Evolutionary conservation across 2,797 vertebrate genomes (phyloP).

Genomic region (Nyctalus aviator): DNA sequence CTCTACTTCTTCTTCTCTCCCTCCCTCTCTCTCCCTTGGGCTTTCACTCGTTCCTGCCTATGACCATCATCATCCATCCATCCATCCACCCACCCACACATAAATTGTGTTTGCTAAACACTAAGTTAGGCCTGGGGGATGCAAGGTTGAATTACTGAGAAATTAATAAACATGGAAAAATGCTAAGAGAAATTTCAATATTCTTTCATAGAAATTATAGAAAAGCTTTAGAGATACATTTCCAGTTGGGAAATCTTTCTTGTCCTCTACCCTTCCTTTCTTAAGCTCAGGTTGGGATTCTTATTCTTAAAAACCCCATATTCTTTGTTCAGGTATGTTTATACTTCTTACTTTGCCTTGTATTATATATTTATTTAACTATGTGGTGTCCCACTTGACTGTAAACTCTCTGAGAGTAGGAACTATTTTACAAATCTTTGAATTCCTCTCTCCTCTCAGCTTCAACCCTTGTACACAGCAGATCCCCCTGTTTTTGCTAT

Average conservation of each 20-base stretch:
- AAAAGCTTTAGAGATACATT: not conserved
- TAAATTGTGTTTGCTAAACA: not conserved
- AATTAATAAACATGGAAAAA: not conserved
- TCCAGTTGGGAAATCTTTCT: not conserved
- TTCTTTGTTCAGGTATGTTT: not conserved
- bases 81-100: not conserved
- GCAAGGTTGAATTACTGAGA: not conserved
- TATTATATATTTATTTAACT: not conserved
- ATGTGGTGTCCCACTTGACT: not conserved
- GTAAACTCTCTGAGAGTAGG: not conserved
- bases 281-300: not conserved
- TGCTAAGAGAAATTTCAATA: not conserved
- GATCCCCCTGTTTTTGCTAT: not conserved
- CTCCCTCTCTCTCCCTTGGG: not conserved
- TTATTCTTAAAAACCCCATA: not conserved
- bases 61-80: not conserved
- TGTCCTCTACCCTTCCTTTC: not conserved
- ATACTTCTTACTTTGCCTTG: not conserved
- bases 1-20: not conserved
- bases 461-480: not conserved
- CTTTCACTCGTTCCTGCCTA: not conserved
- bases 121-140: not conserved
- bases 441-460: not conserved
- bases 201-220: not conserved
- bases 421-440: conserved; percentile 1